Conservation (phyloP, 35 echinoderm and acorn worm genomes). For the Eucidaris tribuloides region DNA sequence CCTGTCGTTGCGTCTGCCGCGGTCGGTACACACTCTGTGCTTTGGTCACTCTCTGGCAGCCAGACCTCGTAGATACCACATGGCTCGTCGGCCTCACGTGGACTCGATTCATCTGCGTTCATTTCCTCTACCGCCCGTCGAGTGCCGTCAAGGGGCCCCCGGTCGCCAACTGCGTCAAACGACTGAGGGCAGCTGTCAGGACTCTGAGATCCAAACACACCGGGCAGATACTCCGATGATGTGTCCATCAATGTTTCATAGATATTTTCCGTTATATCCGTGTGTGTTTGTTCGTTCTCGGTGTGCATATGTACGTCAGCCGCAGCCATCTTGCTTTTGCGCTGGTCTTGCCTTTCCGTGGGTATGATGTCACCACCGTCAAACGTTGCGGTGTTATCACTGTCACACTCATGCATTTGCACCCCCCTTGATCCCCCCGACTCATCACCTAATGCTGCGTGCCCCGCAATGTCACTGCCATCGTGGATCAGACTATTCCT, state of each 20-base stretch:
- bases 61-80: constrained; percentile 25
- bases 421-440: not conserved
- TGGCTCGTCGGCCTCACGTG: constrained; percentile 11
- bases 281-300: not conserved
- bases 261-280: not conserved
- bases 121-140: not conserved
- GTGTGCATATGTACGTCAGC: not conserved
- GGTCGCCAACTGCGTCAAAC: not conserved
- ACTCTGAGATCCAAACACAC: not conserved
- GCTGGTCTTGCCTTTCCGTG: too few relatives aligned
- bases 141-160: not conserved
- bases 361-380: not conserved
- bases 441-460: not conserved
- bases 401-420: not conserved
- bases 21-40: not conserved
- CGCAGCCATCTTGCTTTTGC: too few relatives aligned
- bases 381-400: not conserved
- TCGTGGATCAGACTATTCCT: not conserved
- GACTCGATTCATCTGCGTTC: not conserved
- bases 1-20: not conserved
- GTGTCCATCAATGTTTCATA: constrained; percentile 15
- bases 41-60: not conserved
- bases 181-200: not conserved
- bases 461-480: not conserved
- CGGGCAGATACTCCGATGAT: not conserved